Evolutionary conservation across 2,113 vertebrate species (phyloP).

Genomic region (Fregetta grallaria): DNA sequence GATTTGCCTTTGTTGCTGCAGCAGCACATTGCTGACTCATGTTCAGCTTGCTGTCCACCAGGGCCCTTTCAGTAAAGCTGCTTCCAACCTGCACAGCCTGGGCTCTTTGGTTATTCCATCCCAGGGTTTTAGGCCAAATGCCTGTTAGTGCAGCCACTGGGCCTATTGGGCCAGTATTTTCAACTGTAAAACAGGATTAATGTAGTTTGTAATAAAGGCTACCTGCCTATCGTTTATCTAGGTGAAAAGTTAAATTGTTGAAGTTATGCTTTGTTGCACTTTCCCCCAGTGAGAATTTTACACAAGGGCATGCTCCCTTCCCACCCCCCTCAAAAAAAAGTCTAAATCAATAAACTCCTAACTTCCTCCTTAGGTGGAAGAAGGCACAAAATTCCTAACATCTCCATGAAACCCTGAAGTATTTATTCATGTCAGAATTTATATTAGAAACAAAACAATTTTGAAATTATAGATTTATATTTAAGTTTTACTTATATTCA

Average conservation of each 20-base stretch:
- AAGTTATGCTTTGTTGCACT: not conserved
- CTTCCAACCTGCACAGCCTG: too few species aligned
- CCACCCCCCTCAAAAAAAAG: not conserved
- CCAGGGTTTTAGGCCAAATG: not conserved
- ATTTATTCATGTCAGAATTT: not conserved
- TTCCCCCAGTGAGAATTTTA: not conserved
- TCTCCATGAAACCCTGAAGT: not conserved
- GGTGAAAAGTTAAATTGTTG: not conserved
- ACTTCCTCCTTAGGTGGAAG: not conserved
- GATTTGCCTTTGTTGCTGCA: not conserved
- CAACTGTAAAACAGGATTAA: not conserved
- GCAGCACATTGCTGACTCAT: too few species aligned
- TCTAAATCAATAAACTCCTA: not conserved
- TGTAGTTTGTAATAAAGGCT: not conserved
- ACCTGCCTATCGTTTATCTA: not conserved
- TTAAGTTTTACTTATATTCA: slow-evolving; percentile 67
- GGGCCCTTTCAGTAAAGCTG: too few species aligned
- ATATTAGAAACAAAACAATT: slow-evolving; percentile 25
- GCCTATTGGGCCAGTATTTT: too few species aligned
- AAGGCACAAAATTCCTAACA: not conserved
- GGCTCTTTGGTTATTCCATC: not conserved
- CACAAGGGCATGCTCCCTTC: not conserved
- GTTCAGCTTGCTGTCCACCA: too few species aligned
- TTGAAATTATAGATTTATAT: not conserved
- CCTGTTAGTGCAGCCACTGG: not conserved